Evolutionary conservation across 1,140 invertebrate species (phyloP).

Genomic region (Chironomus striatipennis): DNA sequence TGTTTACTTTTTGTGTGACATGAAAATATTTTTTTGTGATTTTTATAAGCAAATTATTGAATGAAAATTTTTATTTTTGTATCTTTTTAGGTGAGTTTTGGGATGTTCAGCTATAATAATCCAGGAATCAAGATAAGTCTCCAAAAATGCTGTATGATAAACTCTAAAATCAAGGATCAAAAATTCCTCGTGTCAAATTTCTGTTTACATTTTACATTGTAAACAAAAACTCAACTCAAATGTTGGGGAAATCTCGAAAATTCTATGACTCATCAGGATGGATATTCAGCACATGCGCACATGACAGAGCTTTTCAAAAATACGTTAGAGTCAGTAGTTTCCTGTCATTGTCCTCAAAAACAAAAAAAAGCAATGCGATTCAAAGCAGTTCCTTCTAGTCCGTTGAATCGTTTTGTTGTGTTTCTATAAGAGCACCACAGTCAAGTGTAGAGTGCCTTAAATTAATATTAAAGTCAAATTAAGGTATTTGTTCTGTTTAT

Average conservation of each 20-base stretch:
- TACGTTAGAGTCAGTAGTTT: not conserved
- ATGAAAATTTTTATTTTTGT: not conserved
- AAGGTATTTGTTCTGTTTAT: not conserved
- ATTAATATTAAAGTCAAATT: not conserved
- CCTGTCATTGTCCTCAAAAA: conserved; percentile 11
- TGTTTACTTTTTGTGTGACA: not conserved
- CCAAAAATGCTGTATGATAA: not conserved
- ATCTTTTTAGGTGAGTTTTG: not conserved
- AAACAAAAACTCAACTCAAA: not conserved
- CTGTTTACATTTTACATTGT: not conserved
- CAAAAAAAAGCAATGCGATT: not conserved
- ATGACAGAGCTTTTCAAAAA: not conserved
- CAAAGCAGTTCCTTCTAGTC: not conserved
- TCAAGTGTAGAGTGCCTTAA: not conserved
- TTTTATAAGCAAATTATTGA: not conserved
- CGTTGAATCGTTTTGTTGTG: conserved; percentile 16
- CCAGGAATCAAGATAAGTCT: not conserved
- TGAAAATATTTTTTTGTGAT: not conserved
- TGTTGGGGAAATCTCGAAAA: not conserved
- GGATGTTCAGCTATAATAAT: no score
- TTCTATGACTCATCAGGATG: not conserved
- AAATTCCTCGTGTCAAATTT: not conserved
- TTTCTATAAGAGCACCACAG: not conserved
- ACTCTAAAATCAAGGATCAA: not conserved
- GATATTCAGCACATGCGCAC: not conserved